Evolutionary conservation across 2,797 vertebrate species (phyloP).

Genomic region (Spondyliosoma cantharus): DNA sequence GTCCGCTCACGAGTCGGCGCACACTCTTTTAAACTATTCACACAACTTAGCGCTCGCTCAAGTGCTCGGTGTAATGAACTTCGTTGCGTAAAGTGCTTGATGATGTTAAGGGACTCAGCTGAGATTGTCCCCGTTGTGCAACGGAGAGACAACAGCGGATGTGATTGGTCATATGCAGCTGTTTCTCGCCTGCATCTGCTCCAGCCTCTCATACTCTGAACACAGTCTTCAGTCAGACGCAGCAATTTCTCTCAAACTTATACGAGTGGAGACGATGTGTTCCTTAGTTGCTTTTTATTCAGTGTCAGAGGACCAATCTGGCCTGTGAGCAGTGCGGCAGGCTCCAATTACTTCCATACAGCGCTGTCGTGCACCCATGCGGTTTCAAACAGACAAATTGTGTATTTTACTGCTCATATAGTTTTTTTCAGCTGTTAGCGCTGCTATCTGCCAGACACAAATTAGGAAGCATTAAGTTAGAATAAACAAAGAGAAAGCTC

Average conservation of each 20-base stretch:
- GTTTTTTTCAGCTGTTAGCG: conserved; percentile 3
- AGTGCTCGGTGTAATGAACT: conserved; percentile 52
- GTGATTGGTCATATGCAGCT: conserved; percentile 43
- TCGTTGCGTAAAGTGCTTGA: conserved; percentile 36
- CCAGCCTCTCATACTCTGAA: background rate
- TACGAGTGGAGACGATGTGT: background rate
- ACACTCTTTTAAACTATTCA: conserved; percentile 14
- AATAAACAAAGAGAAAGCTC: conserved; percentile 33
- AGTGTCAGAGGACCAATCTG: conserved; percentile 9
- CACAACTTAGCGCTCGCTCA: conserved; percentile 32
- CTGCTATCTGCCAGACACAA: conserved; percentile 30
- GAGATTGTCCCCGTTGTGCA: conserved; percentile 36
- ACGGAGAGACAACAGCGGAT: conserved; percentile 9
- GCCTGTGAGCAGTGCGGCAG: background rate
- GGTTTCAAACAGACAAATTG: conserved; percentile 9
- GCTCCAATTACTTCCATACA: conserved; percentile 33
- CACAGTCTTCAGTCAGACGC: background rate
- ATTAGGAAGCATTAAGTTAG: conserved; percentile 21
- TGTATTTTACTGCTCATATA: conserved; percentile 10
- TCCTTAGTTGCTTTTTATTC: conserved; percentile 5
- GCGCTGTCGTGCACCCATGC: background rate
- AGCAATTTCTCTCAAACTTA: too few relatives aligned
- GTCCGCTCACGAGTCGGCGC: conserved; percentile 2
- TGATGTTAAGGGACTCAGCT: conserved; percentile 55
- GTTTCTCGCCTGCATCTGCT: conserved; percentile 18